phyloP scores from a whole-genome alignment of 2,113 vertebrate genomes.

The Solea solea region DNA sequence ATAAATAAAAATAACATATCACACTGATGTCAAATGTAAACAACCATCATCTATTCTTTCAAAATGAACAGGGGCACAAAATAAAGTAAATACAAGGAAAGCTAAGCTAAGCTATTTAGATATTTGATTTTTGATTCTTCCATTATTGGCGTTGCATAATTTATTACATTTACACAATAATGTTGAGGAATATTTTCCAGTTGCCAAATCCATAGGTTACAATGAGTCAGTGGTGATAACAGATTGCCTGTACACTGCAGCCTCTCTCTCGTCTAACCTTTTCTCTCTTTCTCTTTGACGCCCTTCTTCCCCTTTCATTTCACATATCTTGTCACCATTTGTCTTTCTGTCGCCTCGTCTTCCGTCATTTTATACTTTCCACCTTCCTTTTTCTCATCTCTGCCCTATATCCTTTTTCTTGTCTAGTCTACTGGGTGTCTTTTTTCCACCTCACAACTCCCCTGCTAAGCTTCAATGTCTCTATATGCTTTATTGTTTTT shows the following conservation, averaged over 20 bases:
- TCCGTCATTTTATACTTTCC: constrained; percentile 37
- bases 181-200: background rate
- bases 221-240: constrained; percentile 22
- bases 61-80: background rate
- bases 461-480: background rate
- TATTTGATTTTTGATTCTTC: too few relatives aligned
- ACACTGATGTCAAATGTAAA: constrained; percentile 38
- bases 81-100: background rate
- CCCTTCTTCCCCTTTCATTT: constrained; percentile 31
- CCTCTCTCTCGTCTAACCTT: constrained; percentile 30
- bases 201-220: background rate
- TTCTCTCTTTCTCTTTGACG: constrained; percentile 36
- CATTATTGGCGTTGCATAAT: background rate
- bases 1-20: constrained; percentile 67
- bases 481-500: constrained; percentile 18
- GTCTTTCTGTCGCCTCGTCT: constrained; percentile 49
- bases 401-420: constrained; percentile 26
- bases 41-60: background rate
- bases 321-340: constrained; percentile 56
- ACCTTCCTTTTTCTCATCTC: constrained; percentile 33
- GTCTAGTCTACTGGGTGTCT: constrained; percentile 16
- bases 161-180: background rate
- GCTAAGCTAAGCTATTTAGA: too few relatives aligned
- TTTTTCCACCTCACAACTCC: constrained; percentile 1
- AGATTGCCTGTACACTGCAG: constrained; percentile 1